A percentile compares a stretch with the other conserved stretches of the same genome.
Conservation (phyloP, 2,113 vertebrate species). For the Phoxinus phoxinus region DNA sequence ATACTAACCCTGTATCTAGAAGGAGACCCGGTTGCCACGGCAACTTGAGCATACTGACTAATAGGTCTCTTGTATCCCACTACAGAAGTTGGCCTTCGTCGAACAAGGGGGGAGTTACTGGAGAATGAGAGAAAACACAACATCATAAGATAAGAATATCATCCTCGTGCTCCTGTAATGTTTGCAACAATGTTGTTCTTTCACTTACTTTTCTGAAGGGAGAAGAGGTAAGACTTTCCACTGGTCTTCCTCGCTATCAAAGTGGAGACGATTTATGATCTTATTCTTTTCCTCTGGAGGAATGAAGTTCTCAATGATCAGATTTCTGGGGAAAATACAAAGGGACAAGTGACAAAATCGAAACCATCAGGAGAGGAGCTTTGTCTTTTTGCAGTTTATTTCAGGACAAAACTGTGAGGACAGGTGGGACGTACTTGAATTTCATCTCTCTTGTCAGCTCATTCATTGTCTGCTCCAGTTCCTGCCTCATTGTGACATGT, state of each 20-base stretch:
- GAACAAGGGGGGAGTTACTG: constrained; percentile 80
- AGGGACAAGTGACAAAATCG: not conserved
- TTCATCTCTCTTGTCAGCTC: constrained; percentile 96
- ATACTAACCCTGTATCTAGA: constrained; percentile 87
- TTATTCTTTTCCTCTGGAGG: constrained; percentile 97
- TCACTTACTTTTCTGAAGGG: constrained; percentile 82
- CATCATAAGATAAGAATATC: not conserved
- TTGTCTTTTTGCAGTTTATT: not conserved
- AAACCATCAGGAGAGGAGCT: not conserved
- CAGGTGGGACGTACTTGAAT: constrained; percentile 83
- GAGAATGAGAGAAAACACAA: constrained; percentile 10
- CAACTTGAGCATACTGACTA: constrained; percentile 88
- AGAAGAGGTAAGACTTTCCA: constrained; percentile 90
- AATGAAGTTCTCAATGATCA: constrained; percentile 97
- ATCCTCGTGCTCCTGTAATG: not conserved
- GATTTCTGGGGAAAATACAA: constrained; percentile 77
- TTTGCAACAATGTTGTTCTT: not conserved
- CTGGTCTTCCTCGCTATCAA: constrained; percentile 92
- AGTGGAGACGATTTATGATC: constrained; percentile 91
- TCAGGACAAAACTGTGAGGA: not conserved
- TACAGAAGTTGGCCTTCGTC: constrained; percentile 86
- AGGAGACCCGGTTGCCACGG: constrained; percentile 85
- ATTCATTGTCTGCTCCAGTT: constrained; percentile 92
- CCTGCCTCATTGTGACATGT: constrained; percentile 89
- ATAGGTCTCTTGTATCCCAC: constrained; percentile 95